phyloP scores from a whole-genome alignment of 92 coral and sea anemone genomes.

The Porites divaricata region DNA sequence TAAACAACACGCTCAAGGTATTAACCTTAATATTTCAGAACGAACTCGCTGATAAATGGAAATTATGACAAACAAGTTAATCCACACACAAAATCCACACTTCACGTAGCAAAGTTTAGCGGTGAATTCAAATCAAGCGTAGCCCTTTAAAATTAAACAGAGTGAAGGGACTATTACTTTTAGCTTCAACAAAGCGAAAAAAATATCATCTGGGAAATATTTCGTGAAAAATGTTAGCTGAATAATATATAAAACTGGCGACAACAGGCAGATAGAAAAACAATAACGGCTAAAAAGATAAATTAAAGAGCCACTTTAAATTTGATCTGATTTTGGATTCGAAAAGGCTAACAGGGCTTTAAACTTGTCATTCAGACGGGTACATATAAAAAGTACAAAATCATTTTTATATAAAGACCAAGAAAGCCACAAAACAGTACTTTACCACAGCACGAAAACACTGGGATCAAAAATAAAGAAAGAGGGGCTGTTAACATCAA shows the following conservation, averaged over 20 bases:
- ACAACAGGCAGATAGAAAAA: neutral
- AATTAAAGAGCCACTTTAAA: neutral
- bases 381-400: neutral
- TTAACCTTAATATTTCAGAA: constrained; percentile 5
- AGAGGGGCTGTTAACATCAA: too few species aligned
- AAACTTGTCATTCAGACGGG: neutral
- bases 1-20: constrained; percentile 5
- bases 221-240: too few species aligned
- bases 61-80: constrained; percentile 5
- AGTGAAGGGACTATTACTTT: neutral
- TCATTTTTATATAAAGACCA: neutral
- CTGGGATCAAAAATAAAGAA: too few species aligned
- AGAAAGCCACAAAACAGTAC: neutral
- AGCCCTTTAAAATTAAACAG: neutral
- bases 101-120: neutral
- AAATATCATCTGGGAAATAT: neutral
- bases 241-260: neutral
- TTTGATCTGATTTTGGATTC: neutral
- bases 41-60: neutral
- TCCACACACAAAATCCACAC: neutral
- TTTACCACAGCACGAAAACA: too few species aligned
- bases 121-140: neutral
- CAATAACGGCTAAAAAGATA: neutral
- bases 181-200: neutral
- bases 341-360: neutral